A percentile compares a stretch with the other conserved stretches of the same genome.
These are phyloP conservation scores for Meloidogyne floridensis DNA, from an alignment of 1,140 invertebrate genomes.

Conservation along the genomic window DNA sequence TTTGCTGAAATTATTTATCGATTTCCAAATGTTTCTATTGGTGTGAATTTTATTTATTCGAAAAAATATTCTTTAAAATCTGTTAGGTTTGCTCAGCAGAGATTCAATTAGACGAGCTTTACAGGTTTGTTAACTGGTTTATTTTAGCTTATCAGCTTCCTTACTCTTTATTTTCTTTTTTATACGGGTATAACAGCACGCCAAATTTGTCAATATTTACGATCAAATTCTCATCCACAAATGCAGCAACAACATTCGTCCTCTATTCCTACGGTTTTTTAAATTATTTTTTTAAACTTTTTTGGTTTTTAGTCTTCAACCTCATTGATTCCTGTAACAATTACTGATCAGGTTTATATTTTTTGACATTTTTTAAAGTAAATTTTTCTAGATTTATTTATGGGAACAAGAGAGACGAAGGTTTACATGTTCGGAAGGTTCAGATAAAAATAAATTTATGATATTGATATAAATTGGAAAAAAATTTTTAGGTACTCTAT, in stretches of 20 bases:
- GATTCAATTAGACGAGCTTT: slow-evolving; percentile 47
- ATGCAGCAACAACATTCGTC: slow-evolving; percentile 35
- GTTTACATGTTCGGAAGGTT: slow-evolving; percentile 32
- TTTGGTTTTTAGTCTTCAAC: slow-evolving; percentile 6
- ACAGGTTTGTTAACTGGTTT: slow-evolving; percentile 19
- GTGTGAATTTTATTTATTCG: background rate
- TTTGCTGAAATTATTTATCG: slow-evolving; percentile 47
- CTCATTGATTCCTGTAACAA: slow-evolving; percentile 41
- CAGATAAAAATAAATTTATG: background rate
- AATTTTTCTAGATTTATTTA: slow-evolving; percentile 42
- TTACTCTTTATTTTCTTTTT: slow-evolving; percentile 14
- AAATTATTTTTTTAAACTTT: background rate
- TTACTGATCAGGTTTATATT: slow-evolving; percentile 49
- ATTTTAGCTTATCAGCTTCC: too few relatives aligned
- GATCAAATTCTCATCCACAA: slow-evolving; percentile 43
- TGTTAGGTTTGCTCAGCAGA: slow-evolving; percentile 28
- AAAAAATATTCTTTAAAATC: too few relatives aligned
- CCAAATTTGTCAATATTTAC: slow-evolving; percentile 46
- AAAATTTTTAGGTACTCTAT: slow-evolving; percentile 28
- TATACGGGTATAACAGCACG: slow-evolving; percentile 49
- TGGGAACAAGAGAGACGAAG: slow-evolving; percentile 50
- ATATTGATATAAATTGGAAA: background rate
- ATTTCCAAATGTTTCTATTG: slow-evolving; percentile 48
- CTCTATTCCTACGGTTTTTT: background rate
- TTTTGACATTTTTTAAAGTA: background rate